A percentile compares a stretch with the other conserved stretches of the same genome.
Conservation (phyloP, 1,140 invertebrate genomes). For the Calosoma granatense region DNA sequence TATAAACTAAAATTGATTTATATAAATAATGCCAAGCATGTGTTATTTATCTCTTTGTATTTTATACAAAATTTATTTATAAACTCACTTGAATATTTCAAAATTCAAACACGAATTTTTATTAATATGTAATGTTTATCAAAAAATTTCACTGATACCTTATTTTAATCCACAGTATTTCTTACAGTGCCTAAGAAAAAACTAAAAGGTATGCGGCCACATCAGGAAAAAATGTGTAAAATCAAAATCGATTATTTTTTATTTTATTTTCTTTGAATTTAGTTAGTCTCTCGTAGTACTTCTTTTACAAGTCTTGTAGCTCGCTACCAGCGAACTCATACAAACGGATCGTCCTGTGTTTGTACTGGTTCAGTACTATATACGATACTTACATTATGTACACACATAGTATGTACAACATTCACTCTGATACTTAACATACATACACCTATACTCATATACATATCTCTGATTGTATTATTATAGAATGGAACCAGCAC, state of each 20-base stretch:
- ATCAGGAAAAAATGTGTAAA: conserved; percentile 9
- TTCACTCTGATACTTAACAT: too few species aligned
- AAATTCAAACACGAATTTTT: too few species aligned
- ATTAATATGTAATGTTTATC: background rate
- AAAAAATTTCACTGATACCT: conserved; percentile 27
- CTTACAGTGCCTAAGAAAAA: conserved; percentile 65
- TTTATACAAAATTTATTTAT: background rate
- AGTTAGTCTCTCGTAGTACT: conserved; percentile 6
- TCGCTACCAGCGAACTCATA: conserved; percentile 7
- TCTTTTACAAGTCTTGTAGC: background rate
- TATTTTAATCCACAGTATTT: conserved; percentile 40
- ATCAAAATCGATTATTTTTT: conserved; percentile 6
- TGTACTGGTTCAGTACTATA: background rate
- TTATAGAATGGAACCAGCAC: too few species aligned
- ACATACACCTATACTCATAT: too few species aligned
- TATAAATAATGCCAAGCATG: background rate
- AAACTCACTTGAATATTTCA: too few species aligned
- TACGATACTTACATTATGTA: too few species aligned
- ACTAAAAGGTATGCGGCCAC: conserved; percentile 48
- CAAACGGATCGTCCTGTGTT: background rate
- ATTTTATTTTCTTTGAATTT: conserved; percentile 3
- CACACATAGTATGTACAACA: too few species aligned
- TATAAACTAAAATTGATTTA: background rate
- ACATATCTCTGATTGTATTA: too few species aligned
- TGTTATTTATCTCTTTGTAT: background rate